phyloP scores from a whole-genome alignment of 2,888 invertebrate species.

The Hyposoter dolosus region DNA sequence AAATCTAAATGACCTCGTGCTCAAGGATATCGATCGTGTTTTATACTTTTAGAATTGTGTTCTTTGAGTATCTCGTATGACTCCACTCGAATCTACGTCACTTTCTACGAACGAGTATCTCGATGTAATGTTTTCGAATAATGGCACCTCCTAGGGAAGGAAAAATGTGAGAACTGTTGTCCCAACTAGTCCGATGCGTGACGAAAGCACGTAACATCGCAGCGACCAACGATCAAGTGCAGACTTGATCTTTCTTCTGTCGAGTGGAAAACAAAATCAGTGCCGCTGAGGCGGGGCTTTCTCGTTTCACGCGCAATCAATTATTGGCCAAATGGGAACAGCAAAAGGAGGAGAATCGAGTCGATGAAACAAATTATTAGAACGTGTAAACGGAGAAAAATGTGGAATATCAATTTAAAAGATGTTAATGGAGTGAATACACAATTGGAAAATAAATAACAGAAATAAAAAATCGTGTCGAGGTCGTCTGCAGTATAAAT shows the following conservation, averaged over 20 bases:
- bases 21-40: background rate
- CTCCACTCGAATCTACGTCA: background rate
- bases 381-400: background rate
- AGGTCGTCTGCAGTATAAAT: slow-evolving; percentile 73
- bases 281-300: slow-evolving; percentile 13
- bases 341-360: background rate
- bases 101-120: background rate
- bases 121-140: background rate
- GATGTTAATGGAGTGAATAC: background rate
- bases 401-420: background rate
- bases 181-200: background rate
- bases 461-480: slow-evolving; percentile 75
- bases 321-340: slow-evolving; percentile 25
- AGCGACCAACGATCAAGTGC: background rate
- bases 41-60: background rate
- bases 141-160: background rate
- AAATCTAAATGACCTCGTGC: background rate
- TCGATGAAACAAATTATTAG: background rate
- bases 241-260: background rate
- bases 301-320: slow-evolving; percentile 55
- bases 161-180: background rate
- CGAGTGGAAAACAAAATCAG: slow-evolving; percentile 24
- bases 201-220: background rate
- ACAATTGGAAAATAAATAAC: slow-evolving; percentile 34
- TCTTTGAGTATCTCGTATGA: background rate